Evolutionary conservation across 2,888 invertebrate genomes (phyloP).

Genomic region (Trichopoda pennipes): DNA sequence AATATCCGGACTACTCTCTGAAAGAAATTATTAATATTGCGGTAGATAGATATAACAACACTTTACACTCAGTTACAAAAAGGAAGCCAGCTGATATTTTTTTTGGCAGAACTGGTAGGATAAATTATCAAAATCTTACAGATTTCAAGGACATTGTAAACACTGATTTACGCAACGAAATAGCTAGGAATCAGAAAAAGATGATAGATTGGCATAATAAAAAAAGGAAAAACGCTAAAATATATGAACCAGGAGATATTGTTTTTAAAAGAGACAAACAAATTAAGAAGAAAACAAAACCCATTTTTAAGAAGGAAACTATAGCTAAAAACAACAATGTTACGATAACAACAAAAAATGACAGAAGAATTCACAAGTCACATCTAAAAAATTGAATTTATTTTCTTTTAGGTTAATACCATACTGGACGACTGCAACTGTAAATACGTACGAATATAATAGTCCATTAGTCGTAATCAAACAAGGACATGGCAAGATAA

Average conservation of each 20-base stretch:
- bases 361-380: too few species aligned
- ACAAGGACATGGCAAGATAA: conserved; percentile 27
- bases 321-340: conserved; percentile 36
- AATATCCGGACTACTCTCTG: not conserved
- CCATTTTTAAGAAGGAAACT: conserved; percentile 4
- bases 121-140: conserved; percentile 19
- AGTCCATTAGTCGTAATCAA: conserved; percentile 41
- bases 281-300: conserved; percentile 7
- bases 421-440: not conserved
- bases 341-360: conserved; percentile 13
- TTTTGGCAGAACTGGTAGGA: conserved; percentile 5
- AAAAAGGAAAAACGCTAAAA: conserved; percentile 8
- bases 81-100: conserved; percentile 24
- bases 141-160: not conserved
- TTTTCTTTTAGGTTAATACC: conserved; percentile 9
- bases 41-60: not conserved
- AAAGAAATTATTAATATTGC: not conserved
- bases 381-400: conserved; percentile 30
- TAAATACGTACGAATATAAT: conserved; percentile 33
- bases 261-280: conserved; percentile 29
- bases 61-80: conserved; percentile 7
- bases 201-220: conserved; percentile 4
- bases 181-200: conserved; percentile 25
- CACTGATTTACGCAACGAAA: conserved; percentile 11
- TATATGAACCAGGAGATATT: not conserved